Base-by-base conservation (phyloP, 2,113 vertebrate genomes). In the Lepus europaeus region DNA sequence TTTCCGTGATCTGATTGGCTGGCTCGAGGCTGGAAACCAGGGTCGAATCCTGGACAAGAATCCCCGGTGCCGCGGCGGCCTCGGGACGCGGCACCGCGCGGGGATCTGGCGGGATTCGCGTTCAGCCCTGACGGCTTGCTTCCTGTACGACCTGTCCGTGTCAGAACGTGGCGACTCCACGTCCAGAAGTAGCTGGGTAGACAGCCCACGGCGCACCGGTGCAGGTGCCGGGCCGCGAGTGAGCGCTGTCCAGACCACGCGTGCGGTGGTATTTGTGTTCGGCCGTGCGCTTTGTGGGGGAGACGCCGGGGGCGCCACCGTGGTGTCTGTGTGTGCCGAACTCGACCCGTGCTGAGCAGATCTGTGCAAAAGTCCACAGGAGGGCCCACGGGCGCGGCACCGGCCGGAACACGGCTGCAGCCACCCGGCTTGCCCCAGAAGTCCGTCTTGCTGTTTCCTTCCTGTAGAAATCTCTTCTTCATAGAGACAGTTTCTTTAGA, bases 321-420 rank as follows among this genome's bases (percentile, higher is more conserved):
- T 96, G 93, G 97, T 95, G 97, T 98, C 96, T 98, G 97, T 97
- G 91, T 81, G 94, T 49, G 20, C 96, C 80, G 61, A 96, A 68
- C 97, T 96, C 89, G 2, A 1, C 87, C 89, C 94, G 97, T 97
- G 96, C 93, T 45, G n/a, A 59, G 92, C 88, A 59, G 93, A 95
- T 98, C 98, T 98, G 89, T 98, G 98, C 98, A 59, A 97, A 98
- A 97, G 98, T 98, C 98, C 98, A 97, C 98, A 98, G 97, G 98
- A 95, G 94, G 94, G 95, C 95, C 94, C n/a, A 1, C 0, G 39
- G 2, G 11, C 0, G 82, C 33, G 93, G 89, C 68, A 84, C 39
- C 3, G 53, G 81, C 81, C 64, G 53, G 74, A 33, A 74, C 9
- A n/a, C 66, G 87, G 86, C 83, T 56, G 4, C 10, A 0, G 56